Evolutionary conservation across 1,140 invertebrate genomes (phyloP), one percentile per base, ranked within the genome.

Genomic region (Penaeus japonicus): DNA sequence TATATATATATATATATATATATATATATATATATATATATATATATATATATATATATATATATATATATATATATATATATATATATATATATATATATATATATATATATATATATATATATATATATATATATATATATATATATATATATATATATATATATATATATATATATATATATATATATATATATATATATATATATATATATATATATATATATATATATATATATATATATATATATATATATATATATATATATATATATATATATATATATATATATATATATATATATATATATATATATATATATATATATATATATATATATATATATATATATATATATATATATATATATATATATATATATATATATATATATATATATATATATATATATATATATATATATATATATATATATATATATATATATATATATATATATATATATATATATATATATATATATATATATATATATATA

Each of bases 361-460:
- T 54, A 55, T 81, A 81, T 81, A 81, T 81, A 81, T 81, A 81
- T 81, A 81, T 81, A 81, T 81, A 54, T 81, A 81, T 81, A 81
- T 55, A 55, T 81, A 81, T 81, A 81, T 84, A 84, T 84, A 84
- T 84, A 84, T 84, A 84, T 84, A 62, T 84, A 62, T 84, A 84
- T 84, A 84, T 84, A 65, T 84, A 62, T 84, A 84, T 84, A 62
- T 62, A 84, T 54, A 82, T 54, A 82, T 4, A 57, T 30, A 57
- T 30, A 57, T 55, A 57, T 30, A 54, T 55, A 82, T 83, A 83
- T 35, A 30, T 65, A 39, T 35, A 39, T 32, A 65, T 30, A 59
- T 22, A 83, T 62, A 59, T 59, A 30, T n/a, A 59, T 83, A 7
- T 2, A 20, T 3, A 15, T 15, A 4, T n/a, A 4, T 59, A 47